phyloP scores from a whole-genome alignment of 2,888 invertebrate genomes.

The Unio delphinus region DNA sequence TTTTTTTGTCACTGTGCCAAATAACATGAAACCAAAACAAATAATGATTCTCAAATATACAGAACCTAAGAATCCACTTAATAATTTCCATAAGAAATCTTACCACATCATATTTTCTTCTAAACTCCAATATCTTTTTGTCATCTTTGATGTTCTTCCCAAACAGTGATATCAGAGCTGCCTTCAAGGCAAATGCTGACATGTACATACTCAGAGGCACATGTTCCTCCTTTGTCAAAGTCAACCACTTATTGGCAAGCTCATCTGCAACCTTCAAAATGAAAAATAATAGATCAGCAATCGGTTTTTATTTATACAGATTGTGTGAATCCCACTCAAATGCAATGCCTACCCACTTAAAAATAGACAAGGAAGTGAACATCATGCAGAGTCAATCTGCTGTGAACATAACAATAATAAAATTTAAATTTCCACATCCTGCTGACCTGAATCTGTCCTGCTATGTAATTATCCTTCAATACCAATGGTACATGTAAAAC shows the following conservation, averaged over 20 bases:
- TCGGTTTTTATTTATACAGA: no score
- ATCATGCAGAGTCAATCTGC: no score
- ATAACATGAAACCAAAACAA: no score
- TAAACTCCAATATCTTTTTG: slow-evolving; percentile 57
- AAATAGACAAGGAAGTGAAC: no score
- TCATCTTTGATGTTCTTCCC: slow-evolving; percentile 61
- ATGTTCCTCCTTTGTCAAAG: slow-evolving; percentile 63
- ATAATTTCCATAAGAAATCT: slow-evolving; percentile 11
- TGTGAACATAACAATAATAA: no score
- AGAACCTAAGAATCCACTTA: not conserved
- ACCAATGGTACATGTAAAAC: no score
- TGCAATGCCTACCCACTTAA: no score
- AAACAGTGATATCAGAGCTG: slow-evolving; percentile 50
- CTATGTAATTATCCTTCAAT: no score
- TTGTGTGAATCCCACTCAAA: no score
- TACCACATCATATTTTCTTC: slow-evolving; percentile 61
- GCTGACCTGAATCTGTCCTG: no score
- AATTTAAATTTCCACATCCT: no score
- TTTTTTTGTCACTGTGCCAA: no score
- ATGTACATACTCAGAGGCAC: slow-evolving; percentile 64
- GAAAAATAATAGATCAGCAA: not conserved
- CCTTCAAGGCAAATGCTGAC: slow-evolving; percentile 61
- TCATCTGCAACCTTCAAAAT: slow-evolving; percentile 55
- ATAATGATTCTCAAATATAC: not conserved
- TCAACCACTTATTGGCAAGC: slow-evolving; percentile 58